Evolutionary conservation across 2,888 invertebrate species (phyloP), one percentile per base, ranked within the genome.

Genomic region (Nomada ruficornis): DNA sequence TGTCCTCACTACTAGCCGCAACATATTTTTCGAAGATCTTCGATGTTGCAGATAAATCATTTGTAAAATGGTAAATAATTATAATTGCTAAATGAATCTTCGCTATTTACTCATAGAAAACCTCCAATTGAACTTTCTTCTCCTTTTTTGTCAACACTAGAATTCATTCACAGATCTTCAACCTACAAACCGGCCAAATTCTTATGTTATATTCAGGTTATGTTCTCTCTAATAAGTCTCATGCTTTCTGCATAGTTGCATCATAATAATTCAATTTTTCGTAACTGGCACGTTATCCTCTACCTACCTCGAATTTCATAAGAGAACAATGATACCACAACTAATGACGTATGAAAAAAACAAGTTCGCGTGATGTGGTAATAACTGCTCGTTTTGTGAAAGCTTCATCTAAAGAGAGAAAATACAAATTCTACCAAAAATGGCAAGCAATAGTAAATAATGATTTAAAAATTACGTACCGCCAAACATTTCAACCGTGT

Each of bases 61-160:
- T 90, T 60, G 88, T 89, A 92, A 91, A 91, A 92, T 92, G 92
- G 92, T 92, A 91, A 92, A 90, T 91, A 90, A 88, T 78, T 59
- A 59, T 42, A 47, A 84, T 89, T 89, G 77, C 75, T 90, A 91
- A 90, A 80, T 86, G 83, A 89, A 88, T 79, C 81, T 73, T 69
- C 29, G 59, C 15, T 2, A 63, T 55, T 29, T n/a, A 13, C 36
- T 63, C 0, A 54, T 0, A 9, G 1, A 15, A 23, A 23, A 23
- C 47, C 2, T 15, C 15, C 11, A 59, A 29, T 60, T 52, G 55
- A 23, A 44, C 5, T 4, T 26, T 10, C 11, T 42, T 5, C 10
- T 23, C 62, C 5, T 62, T 52, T 42, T 68, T 73, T 29, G 29
- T 20, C 57, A 47, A 2, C 29, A 54, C 70, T 80, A 5, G n/a